A percentile compares a stretch with the other conserved stretches of the same genome.
These are phyloP conservation scores for Phasianus colchicus DNA, from an alignment of 2,113 vertebrate species.

Conservation along the genomic window DNA sequence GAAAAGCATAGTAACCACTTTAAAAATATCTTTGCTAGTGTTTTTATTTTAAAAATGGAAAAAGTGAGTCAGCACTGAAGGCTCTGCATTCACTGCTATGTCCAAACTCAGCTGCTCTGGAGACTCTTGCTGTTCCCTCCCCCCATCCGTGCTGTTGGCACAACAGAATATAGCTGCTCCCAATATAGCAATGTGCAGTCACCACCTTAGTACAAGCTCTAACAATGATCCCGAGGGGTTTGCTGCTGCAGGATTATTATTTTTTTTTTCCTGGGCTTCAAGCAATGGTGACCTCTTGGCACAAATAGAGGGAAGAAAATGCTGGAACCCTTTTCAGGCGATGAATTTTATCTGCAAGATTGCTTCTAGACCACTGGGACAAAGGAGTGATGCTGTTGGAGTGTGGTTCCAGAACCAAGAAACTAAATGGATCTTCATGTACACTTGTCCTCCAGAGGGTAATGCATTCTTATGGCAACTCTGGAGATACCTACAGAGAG, in stretches of 20 bases:
- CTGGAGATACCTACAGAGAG: background rate
- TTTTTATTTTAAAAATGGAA: conserved; percentile 72
- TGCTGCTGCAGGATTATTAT: background rate
- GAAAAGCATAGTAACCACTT: conserved; percentile 43
- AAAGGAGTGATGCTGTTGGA: background rate
- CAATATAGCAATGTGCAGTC: conserved; percentile 27
- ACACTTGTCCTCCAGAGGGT: background rate
- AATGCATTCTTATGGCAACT: background rate
- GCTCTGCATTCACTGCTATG: conserved; percentile 28
- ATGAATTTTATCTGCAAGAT: background rate
- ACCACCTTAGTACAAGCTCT: conserved; percentile 5
- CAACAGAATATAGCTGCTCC: conserved; percentile 5
- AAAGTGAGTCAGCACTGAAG: conserved; percentile 58
- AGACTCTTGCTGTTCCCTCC: conserved; percentile 35
- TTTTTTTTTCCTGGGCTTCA: background rate
- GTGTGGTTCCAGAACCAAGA: background rate
- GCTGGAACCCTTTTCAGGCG: background rate
- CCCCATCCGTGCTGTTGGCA: background rate
- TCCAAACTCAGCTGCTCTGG: conserved; percentile 51
- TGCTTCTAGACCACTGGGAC: background rate
- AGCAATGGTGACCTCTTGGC: background rate
- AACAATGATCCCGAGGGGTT: background rate
- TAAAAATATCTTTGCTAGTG: conserved; percentile 51
- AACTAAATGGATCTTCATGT: background rate
- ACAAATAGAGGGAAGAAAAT: background rate